Evolutionary conservation across 2,888 invertebrate species (phyloP).

Genomic region (Oligia strigilis): DNA sequence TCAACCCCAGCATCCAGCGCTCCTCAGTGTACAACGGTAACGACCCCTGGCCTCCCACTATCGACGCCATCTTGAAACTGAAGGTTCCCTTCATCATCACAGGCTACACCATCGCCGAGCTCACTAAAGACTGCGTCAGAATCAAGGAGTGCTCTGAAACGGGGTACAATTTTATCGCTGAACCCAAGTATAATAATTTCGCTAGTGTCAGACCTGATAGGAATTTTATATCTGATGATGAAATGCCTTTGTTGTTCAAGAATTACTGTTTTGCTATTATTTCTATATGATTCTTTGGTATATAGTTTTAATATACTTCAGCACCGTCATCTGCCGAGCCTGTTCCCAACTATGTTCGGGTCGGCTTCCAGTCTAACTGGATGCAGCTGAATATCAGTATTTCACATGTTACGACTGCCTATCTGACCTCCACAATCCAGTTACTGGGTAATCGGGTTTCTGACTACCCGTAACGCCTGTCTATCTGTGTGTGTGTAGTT

Average conservation of each 20-base stretch:
- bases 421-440: background rate
- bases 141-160: conserved; percentile 88
- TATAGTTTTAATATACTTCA: background rate
- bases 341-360: background rate
- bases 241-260: conserved; percentile 93
- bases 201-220: conserved; percentile 93
- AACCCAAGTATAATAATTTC: conserved; percentile 91
- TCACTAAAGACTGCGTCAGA: conserved; percentile 91
- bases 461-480: background rate
- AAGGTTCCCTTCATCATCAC: conserved; percentile 92
- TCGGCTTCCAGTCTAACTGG: background rate
- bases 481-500: conserved; percentile 15
- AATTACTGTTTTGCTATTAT: conserved; percentile 92
- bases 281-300: conserved; percentile 71
- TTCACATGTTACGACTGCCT: background rate
- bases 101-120: conserved; percentile 92
- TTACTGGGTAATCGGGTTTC: background rate
- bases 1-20: conserved; percentile 94
- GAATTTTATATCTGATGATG: conserved; percentile 94
- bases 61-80: conserved; percentile 89
- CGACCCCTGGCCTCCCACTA: conserved; percentile 93
- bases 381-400: background rate
- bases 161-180: conserved; percentile 87
- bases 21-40: conserved; percentile 91
- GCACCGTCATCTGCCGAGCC: background rate